phyloP scores from a whole-genome alignment of 1,140 invertebrate species.

The Trachymyrmex cornetzi region DNA sequence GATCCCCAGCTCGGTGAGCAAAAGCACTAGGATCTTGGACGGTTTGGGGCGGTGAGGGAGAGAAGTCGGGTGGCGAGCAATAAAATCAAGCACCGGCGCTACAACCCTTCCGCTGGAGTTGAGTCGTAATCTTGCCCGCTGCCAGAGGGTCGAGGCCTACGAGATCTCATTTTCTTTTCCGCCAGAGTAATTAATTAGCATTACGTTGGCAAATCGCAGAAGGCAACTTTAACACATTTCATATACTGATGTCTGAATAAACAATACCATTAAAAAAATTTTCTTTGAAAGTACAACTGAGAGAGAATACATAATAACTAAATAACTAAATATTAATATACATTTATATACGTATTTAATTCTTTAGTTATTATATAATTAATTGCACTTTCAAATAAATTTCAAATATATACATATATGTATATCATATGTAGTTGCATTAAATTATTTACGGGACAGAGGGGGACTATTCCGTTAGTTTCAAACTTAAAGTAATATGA shows the following conservation, averaged over 20 bases:
- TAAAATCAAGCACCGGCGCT: constrained; percentile 84
- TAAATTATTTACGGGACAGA: no score
- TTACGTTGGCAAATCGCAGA: constrained; percentile 67
- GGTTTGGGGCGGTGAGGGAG: constrained; percentile 56
- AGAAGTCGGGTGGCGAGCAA: constrained; percentile 75
- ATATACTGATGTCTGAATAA: constrained; percentile 41
- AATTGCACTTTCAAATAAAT: no score
- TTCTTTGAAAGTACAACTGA: background rate
- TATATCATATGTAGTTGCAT: no score
- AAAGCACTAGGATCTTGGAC: constrained; percentile 67
- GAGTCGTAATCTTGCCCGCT: constrained; percentile 81
- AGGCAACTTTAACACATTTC: constrained; percentile 51
- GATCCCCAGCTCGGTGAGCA: constrained; percentile 74
- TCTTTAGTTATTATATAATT: no score
- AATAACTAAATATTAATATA: background rate
- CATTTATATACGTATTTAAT: background rate
- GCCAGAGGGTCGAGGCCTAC: constrained; percentile 75
- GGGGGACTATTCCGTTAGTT: no score
- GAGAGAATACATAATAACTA: background rate
- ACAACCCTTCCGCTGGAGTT: constrained; percentile 81
- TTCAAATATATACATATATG: no score
- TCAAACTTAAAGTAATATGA: no score
- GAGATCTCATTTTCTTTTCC: constrained; percentile 84
- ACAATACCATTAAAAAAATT: background rate
- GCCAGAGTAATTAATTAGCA: constrained; percentile 81